Percentiles rank a stretch among this genome's conserved stretches.
These are phyloP conservation scores for Scytalopus superciliaris DNA, from an alignment of 2,113 vertebrate species.

Conservation along the genomic window DNA sequence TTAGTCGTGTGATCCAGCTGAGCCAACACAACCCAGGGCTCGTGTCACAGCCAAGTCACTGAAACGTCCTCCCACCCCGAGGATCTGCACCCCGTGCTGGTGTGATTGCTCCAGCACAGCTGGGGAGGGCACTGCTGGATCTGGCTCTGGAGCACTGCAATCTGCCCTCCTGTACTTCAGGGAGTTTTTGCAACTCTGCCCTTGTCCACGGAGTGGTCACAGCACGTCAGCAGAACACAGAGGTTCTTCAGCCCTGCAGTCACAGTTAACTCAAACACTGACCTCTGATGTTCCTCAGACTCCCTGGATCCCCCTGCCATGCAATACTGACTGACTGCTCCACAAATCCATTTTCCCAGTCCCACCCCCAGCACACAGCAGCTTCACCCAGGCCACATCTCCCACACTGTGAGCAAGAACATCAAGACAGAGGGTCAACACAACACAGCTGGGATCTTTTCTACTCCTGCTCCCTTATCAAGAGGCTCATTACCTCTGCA, in stretches of 20 bases:
- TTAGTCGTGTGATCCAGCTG: not conserved
- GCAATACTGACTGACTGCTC: not conserved
- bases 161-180: not conserved
- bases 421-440: not conserved
- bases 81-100: not conserved
- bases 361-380: not conserved
- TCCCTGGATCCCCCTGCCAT: not conserved
- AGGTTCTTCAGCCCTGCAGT: not conserved
- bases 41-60: not conserved
- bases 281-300: not conserved
- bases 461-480: not conserved
- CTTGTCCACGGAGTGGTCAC: not conserved
- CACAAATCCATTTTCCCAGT: not conserved
- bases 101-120: not conserved
- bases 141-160: not conserved
- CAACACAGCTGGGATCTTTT: not conserved
- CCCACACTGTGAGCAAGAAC: not conserved
- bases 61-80: accelerated
- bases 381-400: not conserved
- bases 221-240: not conserved
- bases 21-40: not conserved
- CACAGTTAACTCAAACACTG: not conserved
- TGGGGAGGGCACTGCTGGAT: not conserved
- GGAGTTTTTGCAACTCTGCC: not conserved
- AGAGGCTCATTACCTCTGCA: not conserved